phyloP scores from a whole-genome alignment of 2,888 invertebrate genomes.

The Epistrophe grossulariae region DNA sequence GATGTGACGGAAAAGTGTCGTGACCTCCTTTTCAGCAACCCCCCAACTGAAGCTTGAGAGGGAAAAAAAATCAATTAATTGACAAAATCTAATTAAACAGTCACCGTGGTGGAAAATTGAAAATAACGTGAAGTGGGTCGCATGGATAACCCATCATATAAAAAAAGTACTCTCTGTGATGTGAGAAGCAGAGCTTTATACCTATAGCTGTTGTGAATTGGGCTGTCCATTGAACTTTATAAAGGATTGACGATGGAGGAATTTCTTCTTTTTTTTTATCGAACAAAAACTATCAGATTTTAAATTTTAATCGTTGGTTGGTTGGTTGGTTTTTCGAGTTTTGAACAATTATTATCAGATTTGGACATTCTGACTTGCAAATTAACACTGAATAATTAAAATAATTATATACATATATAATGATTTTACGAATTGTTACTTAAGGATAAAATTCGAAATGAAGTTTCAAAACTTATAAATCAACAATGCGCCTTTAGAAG shows the following conservation, averaged over 20 bases:
- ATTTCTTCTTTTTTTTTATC: no score
- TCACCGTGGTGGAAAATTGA: constrained; percentile 68
- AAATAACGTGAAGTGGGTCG: constrained; percentile 53
- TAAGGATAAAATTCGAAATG: background rate
- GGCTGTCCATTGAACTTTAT: background rate
- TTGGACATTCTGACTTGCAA: background rate
- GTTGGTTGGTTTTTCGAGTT: background rate
- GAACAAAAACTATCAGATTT: background rate
- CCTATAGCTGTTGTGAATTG: background rate
- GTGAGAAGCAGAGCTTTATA: no score
- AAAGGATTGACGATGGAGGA: background rate
- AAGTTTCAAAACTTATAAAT: background rate
- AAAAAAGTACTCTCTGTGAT: background rate
- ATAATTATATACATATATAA: no score
- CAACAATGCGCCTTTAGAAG: no score
- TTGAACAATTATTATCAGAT: background rate
- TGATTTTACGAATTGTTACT: background rate
- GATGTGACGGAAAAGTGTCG: constrained; percentile 52
- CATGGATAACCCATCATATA: background rate
- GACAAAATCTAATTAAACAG: constrained; percentile 72
- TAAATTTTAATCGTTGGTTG: background rate
- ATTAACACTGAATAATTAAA: background rate
- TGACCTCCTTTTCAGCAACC: constrained; percentile 49
- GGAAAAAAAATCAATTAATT: constrained; percentile 66
- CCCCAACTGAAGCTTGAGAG: background rate